phyloP scores from a whole-genome alignment of 2,797 vertebrate genomes.

The Anolis apletophallus region DNA sequence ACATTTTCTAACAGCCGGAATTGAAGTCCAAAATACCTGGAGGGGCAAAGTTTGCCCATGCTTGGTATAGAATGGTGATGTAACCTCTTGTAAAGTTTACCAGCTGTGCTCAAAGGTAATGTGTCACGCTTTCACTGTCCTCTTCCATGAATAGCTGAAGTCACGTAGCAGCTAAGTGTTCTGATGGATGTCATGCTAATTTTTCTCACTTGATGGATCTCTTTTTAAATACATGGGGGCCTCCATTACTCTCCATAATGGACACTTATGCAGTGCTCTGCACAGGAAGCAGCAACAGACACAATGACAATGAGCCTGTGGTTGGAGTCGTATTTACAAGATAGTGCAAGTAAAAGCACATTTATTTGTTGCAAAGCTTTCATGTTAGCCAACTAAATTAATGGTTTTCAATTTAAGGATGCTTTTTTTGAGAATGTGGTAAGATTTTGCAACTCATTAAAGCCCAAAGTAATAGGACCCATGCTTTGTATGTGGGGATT shows the following conservation, averaged over 20 bases:
- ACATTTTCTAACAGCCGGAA: no score
- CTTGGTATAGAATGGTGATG: not conserved
- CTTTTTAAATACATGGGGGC: not conserved
- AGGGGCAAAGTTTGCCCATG: no score
- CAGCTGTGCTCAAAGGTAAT: not conserved
- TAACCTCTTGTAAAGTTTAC: not conserved
- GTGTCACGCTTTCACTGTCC: not conserved
- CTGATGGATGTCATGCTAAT: not conserved
- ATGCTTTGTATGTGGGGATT: no score
- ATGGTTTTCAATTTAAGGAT: not conserved
- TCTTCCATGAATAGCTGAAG: not conserved
- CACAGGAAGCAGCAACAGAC: not conserved
- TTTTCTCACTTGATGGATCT: not conserved
- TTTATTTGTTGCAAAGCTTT: not conserved
- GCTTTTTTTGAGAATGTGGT: not conserved
- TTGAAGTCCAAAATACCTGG: no score
- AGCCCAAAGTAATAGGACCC: no score
- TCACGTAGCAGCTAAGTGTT: not conserved
- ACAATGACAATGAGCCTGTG: not conserved
- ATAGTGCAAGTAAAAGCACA: not conserved
- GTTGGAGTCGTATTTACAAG: not conserved
- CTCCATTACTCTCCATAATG: not conserved
- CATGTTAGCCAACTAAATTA: not conserved
- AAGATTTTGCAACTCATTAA: not conserved
- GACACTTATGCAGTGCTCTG: not conserved